Base-by-base conservation (phyloP, 2,113 vertebrate genomes). In the Entomyzon cyanotis region DNA sequence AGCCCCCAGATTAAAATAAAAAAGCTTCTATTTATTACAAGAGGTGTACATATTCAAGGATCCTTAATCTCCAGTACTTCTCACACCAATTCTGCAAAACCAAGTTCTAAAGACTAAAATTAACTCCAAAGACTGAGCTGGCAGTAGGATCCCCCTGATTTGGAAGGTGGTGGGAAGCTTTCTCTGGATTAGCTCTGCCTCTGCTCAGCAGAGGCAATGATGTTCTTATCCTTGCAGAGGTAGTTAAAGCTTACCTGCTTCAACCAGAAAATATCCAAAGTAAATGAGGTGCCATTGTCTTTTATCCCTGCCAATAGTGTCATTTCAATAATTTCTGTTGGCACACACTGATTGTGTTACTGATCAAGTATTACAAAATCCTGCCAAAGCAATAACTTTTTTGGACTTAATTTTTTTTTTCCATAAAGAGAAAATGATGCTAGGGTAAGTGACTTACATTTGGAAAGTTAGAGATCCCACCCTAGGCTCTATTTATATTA, bases 401-500 rank as follows among this genome's bases (percentile, higher is more conserved):
- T 25, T 58, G 25, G 56, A 59, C n/a, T 70, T 46, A 5, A 3
- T 5, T 8, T 27, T 3, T 68, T 67, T 53, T 79, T 79, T 31
- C 24, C 84, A 91, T 25, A 37, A 73, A 41, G 30, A 86, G 13
- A 83, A 89, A 73, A 80, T 8, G 11, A 73, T 60, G 68, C 67
- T 71, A 68, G 71, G 49, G 79, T 52, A 83, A 93, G 62, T 25
- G 35, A 96, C 87, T 91, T 80, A 84, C 44, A 94, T 84, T 62
- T 85, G 80, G 47, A 59, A 95, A 90, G 50, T 91, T 52, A 90
- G 25, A 50, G 79, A 85, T 63, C 30, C 23, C 81, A 96, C 81
- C 79, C 91, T 69, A 91, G 33, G 47, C 35, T 88, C 42, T 86
- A 56, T 28, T 84, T 76, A 22, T 2, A 56, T 58, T 56, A 41